Base-by-base conservation (phyloP, 1,140 invertebrate genomes). In the Drosophila bocqueti region DNA sequence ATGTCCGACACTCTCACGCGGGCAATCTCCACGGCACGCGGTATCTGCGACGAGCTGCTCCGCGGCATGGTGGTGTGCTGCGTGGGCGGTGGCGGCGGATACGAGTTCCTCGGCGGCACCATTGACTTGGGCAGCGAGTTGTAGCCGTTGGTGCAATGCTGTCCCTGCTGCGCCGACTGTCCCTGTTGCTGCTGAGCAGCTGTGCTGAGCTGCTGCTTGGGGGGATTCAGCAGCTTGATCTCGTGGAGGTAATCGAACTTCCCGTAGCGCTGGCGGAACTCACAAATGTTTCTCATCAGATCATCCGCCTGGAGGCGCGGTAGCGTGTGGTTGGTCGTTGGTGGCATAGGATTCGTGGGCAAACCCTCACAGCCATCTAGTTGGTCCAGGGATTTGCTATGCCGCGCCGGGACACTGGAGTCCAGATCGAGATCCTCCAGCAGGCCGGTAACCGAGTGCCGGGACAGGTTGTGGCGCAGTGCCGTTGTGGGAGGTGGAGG, bases 331-430 rank as follows among this genome's bases (percentile, higher is more conserved):
- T 61, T 90, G 9, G 26, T 55, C 29, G 34, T 50, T 13, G 54
- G 46, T 10, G 42, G 38, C 10, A n/a, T 21, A 10, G 71, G 38
- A 42, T 55, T 78, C 26, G 52, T 64, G 67, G n/a, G 72, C 52
- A n/a, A 50, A 7, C 47, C 80, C 18, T 83, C 82, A 15, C 75
- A 68, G 26, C 91, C 92, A 82, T 94, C 95, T 18, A 97, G 86
- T 78, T 97, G 96, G 90, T 97, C 96, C 43, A 97, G 87, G 1
- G 96, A 97, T 84, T 97, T 97, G 87, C 96, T 97, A 89, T 97
- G 96, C 52, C 96, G 95, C 6, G 96, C 96, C 34, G 94, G 42
- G 55, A 76, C 55, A 34, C 26, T 73, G 15, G 65, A 21, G 15
- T 78, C 81, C 9, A 75, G 54, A 26, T 77, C 81, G 10, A 87